Percentiles rank a stretch among this genome's conserved stretches.
phyloP scores from a whole-genome alignment of 2,888 invertebrate species.

The Cantharis flavilabris region DNA sequence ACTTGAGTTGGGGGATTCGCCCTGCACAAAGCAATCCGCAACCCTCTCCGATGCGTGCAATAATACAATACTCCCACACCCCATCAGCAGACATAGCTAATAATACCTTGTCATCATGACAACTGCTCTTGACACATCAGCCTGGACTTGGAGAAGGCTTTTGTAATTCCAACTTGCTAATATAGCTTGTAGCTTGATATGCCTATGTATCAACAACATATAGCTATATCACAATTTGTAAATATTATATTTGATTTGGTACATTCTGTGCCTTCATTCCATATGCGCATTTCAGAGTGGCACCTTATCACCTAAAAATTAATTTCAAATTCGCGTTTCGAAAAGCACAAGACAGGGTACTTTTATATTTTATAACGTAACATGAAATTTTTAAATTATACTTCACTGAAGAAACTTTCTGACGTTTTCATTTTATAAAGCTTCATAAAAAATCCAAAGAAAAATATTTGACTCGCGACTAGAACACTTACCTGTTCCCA shows the following conservation, averaged over 20 bases:
- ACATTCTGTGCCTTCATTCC: neutral
- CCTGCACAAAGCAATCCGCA: conserved; percentile 29
- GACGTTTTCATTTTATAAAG: neutral
- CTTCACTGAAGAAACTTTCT: neutral
- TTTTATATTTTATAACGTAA: neutral
- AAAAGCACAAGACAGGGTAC: neutral
- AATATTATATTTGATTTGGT: neutral
- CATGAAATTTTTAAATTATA: neutral
- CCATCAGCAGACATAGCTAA: conserved; percentile 35
- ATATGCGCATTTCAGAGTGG: neutral
- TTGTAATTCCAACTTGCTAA: conserved; percentile 41
- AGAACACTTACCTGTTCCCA: neutral
- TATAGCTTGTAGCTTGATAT: conserved; percentile 23
- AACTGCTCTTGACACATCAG: conserved; percentile 47
- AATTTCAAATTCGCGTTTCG: neutral
- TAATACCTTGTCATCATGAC: conserved; percentile 44
- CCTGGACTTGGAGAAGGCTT: conserved; percentile 44
- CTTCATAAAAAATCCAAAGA: neutral
- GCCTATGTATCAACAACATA: conserved; percentile 26
- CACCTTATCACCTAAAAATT: neutral
- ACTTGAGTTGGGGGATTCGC: conserved; percentile 43
- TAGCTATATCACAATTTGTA: conserved; percentile 6
- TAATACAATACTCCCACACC: conserved; percentile 42
- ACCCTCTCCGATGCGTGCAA: conserved; percentile 43
- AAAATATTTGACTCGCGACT: neutral